Evolutionary conservation across 1,140 invertebrate species (phyloP).

Genomic region (Spodoptera litura): DNA sequence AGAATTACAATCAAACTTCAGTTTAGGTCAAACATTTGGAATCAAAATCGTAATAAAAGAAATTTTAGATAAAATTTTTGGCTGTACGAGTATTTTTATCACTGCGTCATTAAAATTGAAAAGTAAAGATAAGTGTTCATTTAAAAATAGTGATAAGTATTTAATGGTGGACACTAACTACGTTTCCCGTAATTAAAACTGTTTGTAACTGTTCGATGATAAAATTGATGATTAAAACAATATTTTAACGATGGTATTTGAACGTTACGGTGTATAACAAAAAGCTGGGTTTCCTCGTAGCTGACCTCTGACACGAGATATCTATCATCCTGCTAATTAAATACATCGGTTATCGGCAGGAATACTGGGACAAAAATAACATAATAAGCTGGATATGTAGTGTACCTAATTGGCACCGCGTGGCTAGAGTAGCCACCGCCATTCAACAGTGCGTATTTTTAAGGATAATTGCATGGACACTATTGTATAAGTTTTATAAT

Average conservation of each 20-base stretch:
- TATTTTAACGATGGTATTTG: constrained; percentile 70
- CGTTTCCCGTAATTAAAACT: constrained; percentile 81
- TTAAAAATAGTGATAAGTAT: constrained; percentile 67
- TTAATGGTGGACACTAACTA: constrained; percentile 67
- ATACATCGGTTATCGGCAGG: constrained; percentile 60
- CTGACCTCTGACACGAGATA: constrained; percentile 79
- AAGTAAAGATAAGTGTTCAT: constrained; percentile 61
- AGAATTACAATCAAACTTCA: constrained; percentile 49
- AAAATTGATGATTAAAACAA: constrained; percentile 76
- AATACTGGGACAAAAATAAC: constrained; percentile 45
- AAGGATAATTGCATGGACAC: not conserved
- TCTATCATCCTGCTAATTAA: constrained; percentile 70
- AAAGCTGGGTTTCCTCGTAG: constrained; percentile 72
- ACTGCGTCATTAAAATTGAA: constrained; percentile 48
- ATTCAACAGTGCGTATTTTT: not conserved
- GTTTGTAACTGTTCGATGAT: constrained; percentile 72
- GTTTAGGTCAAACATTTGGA: constrained; percentile 29
- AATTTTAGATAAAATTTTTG: constrained; percentile 26
- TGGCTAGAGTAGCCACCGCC: not conserved
- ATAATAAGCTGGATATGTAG: constrained; percentile 33
- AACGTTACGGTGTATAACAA: constrained; percentile 55
- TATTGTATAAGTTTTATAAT: not conserved
- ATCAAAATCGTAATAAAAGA: constrained; percentile 12
- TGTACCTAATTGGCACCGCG: constrained; percentile 30
- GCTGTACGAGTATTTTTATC: constrained; percentile 6